Evolutionary conservation across 2,797 vertebrate genomes (phyloP).

Genomic region (Gambusia yucatana): DNA sequence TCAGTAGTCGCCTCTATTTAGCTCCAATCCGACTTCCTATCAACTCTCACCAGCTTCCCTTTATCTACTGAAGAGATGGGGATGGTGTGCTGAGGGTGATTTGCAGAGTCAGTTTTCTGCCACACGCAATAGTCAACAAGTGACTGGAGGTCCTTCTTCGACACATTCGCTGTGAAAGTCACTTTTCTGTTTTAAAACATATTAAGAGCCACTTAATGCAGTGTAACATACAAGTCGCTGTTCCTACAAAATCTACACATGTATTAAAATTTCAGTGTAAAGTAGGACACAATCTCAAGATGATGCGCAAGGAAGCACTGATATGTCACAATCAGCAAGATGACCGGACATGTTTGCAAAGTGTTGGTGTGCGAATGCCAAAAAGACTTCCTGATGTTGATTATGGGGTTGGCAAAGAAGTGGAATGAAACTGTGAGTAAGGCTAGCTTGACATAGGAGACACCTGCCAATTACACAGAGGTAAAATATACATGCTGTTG

Average conservation of each 20-base stretch:
- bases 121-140: neutral
- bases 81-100: neutral
- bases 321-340: slow-evolving; percentile 64
- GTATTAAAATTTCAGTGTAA: slow-evolving; percentile 3
- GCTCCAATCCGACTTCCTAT: neutral
- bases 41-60: neutral
- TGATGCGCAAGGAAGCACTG: slow-evolving; percentile 13
- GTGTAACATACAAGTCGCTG: neutral
- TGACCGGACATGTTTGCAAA: slow-evolving; percentile 53
- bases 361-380: slow-evolving; percentile 51
- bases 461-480: slow-evolving; percentile 73
- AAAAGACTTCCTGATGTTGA: slow-evolving; percentile 78
- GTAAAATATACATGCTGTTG: slow-evolving; percentile 62
- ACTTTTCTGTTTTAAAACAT: neutral
- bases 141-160: neutral
- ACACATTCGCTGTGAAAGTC: neutral
- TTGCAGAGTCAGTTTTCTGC: neutral
- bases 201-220: neutral
- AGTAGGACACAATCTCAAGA: slow-evolving; percentile 15
- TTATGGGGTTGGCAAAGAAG: slow-evolving; percentile 73
- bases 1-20: neutral
- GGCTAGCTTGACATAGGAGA: slow-evolving; percentile 57
- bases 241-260: neutral
- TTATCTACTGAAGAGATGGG: neutral
- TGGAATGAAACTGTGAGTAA: slow-evolving; percentile 59